phyloP scores from a whole-genome alignment of 2,797 vertebrate species.

The Thaleichthys pacificus region DNA sequence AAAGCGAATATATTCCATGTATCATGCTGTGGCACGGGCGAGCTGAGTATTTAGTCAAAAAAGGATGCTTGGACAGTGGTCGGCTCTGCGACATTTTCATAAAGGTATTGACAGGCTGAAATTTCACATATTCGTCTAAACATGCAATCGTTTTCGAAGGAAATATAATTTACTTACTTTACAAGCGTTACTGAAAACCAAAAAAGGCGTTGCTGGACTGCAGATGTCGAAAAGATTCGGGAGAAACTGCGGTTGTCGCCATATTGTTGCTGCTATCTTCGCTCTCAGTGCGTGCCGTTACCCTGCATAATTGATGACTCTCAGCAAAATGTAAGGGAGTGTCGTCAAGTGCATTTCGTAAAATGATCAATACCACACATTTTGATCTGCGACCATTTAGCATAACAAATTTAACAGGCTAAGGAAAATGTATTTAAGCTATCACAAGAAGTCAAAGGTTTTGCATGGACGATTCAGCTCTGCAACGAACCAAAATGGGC shows the following conservation, averaged over 20 bases:
- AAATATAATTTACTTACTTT: conserved; percentile 67
- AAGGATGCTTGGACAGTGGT: conserved; percentile 56
- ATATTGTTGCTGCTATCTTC: conserved; percentile 92
- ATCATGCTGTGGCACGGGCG: conserved; percentile 41
- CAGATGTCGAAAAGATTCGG: conserved; percentile 83
- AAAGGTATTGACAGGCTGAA: conserved; percentile 48
- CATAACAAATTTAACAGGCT: background rate
- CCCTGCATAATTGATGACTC: conserved; percentile 91
- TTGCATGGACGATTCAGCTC: background rate
- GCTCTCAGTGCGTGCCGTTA: conserved; percentile 75
- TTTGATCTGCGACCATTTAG: conserved; percentile 13
- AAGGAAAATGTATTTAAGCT: background rate
- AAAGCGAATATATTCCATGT: background rate
- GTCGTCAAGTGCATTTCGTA: conserved; percentile 65
- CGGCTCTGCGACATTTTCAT: conserved; percentile 82
- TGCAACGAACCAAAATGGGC: background rate
- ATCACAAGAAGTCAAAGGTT: background rate
- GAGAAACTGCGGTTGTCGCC: conserved; percentile 98
- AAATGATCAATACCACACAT: conserved; percentile 51
- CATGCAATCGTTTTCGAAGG: conserved; percentile 24
- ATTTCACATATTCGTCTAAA: conserved; percentile 30
- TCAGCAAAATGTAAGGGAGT: conserved; percentile 79
- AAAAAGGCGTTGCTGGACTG: conserved; percentile 82
- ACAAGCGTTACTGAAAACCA: conserved; percentile 81
- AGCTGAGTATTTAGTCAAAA: conserved; percentile 49